Base-by-base conservation (phyloP, 1,140 invertebrate species). In the Trichonephila inaurata region DNA sequence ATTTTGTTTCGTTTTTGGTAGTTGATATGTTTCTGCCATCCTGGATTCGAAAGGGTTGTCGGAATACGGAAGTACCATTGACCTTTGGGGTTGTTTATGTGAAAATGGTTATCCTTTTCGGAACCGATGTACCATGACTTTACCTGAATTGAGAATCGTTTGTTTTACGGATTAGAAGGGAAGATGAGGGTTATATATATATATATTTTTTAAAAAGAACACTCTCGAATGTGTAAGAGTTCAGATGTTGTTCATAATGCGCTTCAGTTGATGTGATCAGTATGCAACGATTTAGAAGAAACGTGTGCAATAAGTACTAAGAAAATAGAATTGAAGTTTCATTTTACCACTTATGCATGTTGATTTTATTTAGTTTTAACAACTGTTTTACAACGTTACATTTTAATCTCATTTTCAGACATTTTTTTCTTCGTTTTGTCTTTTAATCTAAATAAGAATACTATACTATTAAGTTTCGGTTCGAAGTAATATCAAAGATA, bases 11-110 rank as follows among this genome's bases (percentile, higher is more conserved):
- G 7, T 24, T 24, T 24, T n/a, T 0, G 66, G n/a, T 69, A 16
- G 72, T 77, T 77, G 72, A 77, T 77, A 40, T 77, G 28, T 77
- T 77, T 69, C 24, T 69, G 8, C 66, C 4, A 24, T 69, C 24
- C 28, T 72, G 28, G n/a, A 33, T 72, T 72, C 82, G 16, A 83
- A 83, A 24, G 44, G 21, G 44, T 87, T 19, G 24, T 28, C 8
- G 19, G 18, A 28, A 58, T 33, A 28, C 33, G 24, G 60, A 77
- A 77, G 58, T 33, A 60, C 60, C 61, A 87, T 87, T 87, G 85
- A 87, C 85, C 85, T 21, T 33, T 87, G 24, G 7, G 21, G 60
- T 64, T 87, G 85, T 61, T 62, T 87, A 62, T 40, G 28, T 28
- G 61, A 64, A 62, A 87, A 40, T 40, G 28, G 72, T 19, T 24